Conservation (phyloP, 2,888 invertebrate species). For the Callyntrura guangdongensis region DNA sequence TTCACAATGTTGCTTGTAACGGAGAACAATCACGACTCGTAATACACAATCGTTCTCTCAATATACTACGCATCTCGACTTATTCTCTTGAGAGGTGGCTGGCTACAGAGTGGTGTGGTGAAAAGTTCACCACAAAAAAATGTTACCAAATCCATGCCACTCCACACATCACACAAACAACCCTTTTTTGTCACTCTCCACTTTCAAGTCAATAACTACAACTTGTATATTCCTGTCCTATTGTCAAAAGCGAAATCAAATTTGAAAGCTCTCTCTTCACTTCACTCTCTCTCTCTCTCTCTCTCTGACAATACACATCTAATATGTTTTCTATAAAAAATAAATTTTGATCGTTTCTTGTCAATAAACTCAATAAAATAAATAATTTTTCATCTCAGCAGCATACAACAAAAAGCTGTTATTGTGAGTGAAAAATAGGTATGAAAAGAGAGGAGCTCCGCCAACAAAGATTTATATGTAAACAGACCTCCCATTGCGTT, state of each 20-base stretch:
- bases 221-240: not conserved
- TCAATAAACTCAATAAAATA: constrained; percentile 61
- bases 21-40: not conserved
- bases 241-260: constrained; percentile 45
- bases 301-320: not conserved
- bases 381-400: constrained; percentile 31
- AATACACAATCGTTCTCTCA: no score
- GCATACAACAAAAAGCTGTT: not conserved
- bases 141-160: constrained; percentile 35
- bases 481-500: constrained; percentile 75
- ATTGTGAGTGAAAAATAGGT: not conserved
- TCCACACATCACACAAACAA: constrained; percentile 59
- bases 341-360: constrained; percentile 50
- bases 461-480: constrained; percentile 57
- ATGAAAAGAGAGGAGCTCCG: not conserved
- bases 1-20: not conserved
- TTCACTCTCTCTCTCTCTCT: not conserved
- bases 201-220: constrained; percentile 33
- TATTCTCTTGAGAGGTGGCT: not conserved
- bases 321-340: constrained; percentile 29
- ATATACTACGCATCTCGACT: not conserved
- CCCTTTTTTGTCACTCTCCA: constrained; percentile 33
- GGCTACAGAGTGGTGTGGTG: not conserved
- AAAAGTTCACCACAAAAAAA: not conserved
- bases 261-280: constrained; percentile 3